These are phyloP conservation scores for Epirrhoe tristata DNA, from an alignment of 2,888 invertebrate genomes.

Conservation along the genomic window DNA sequence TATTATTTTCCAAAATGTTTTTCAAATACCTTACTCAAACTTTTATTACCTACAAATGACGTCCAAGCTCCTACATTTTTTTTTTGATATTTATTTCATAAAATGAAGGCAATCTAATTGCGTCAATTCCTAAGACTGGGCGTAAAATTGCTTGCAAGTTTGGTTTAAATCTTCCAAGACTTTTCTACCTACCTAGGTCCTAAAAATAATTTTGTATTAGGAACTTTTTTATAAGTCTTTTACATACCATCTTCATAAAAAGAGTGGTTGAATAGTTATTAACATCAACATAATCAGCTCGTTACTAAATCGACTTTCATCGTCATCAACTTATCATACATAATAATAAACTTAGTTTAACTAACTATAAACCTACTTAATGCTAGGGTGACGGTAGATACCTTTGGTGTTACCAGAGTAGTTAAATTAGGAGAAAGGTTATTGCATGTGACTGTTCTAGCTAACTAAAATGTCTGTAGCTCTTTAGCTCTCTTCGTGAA, in stretches of 20 bases:
- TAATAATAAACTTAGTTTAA: background rate
- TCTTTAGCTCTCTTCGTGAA: background rate
- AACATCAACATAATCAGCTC: background rate
- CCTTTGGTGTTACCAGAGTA: background rate
- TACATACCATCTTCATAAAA: conserved; percentile 5
- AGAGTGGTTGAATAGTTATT: background rate
- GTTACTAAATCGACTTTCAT: background rate
- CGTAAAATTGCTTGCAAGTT: conserved; percentile 12
- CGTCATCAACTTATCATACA: background rate
- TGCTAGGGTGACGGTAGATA: too few relatives aligned
- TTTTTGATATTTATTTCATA: background rate
- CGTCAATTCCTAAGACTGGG: conserved; percentile 26
- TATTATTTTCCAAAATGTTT: too few relatives aligned
- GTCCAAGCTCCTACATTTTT: background rate
- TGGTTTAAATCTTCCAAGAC: conserved; percentile 16
- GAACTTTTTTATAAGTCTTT: conserved; percentile 9
- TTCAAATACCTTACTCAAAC: too few relatives aligned
- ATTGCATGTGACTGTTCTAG: background rate
- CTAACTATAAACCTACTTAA: too few relatives aligned
- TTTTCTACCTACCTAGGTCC: conserved; percentile 14
- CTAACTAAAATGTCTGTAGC: background rate
- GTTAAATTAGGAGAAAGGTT: background rate
- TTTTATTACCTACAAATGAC: background rate
- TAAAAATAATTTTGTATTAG: conserved; percentile 9
- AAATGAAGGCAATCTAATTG: conserved; percentile 25